Base-by-base conservation (phyloP, 2,113 vertebrate species). In the Vireo altiloquus region DNA sequence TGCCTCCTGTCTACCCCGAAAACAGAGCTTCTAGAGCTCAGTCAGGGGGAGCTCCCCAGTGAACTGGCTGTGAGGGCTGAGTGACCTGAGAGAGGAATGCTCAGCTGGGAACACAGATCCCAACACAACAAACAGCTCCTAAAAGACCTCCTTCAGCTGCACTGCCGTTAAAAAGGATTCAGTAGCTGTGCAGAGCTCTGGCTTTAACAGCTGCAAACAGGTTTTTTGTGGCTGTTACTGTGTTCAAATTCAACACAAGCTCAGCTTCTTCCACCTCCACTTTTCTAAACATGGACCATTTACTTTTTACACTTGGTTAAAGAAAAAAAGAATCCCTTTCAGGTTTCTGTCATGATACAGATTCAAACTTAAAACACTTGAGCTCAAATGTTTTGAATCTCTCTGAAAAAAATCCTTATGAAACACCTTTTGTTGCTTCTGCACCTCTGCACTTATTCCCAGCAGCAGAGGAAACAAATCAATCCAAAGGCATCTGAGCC, bases 181-280 rank as follows among this genome's bases (percentile, higher is more conserved):
- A 82, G 13, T 35, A 30, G 10, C 77, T 15, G 64, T 7, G 21
- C 35, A 71, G 39, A 71, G 50, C 50, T 93, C 53, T 87, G 63
- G 76, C 92, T 89, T 69, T 72, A 69, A 39, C 39, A 96, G 91
- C 78, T 86, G 94, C 33, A 87, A 78, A 83, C 86, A 64, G 94
- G 78, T 37, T 61, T 86, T 85, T 97, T 60, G 66, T 86, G 95
- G 77, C 65, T 77, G 42, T 35, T 54, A 46, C 77, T 75, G 76
- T 94, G 77, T 85, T 97, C 92, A 91, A 95, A 95, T 87, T 2
- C 75, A 69, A 84, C 7, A n/a, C 15, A 84, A 61, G 57, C 85
- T 35, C 25, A 86, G 70, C 24, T 63, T 68, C 88, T 90, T 79
- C 75, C 35, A 57, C 57, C 84, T 77, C 78, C 15, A 13, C 50